Base-by-base conservation (phyloP, 2,888 invertebrate species). In the Thelaira solivaga region DNA sequence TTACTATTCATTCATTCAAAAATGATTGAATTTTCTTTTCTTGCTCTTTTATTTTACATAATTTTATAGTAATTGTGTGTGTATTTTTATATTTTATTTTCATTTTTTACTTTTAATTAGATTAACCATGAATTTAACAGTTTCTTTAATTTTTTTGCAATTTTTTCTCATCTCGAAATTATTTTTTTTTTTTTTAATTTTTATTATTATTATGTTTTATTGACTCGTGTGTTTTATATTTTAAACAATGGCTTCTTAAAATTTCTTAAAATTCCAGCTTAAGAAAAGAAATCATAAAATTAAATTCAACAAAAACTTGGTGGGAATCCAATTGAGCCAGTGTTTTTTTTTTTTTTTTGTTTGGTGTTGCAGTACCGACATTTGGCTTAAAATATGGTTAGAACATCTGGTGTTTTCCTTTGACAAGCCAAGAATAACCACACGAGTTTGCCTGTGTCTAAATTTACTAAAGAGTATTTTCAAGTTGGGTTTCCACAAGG, bases 51-150 rank as follows among this genome's bases (percentile, higher is more conserved):
- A 5, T 67, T 41, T 31, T 11, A 20, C 13, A 43, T 11, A 57
- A 51, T 65, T 47, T 29, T 51, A 53, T 53, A 55, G 51, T 53
- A 67, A 75, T 75, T 75, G 59, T 73, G 39, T 13, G 41, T 65
- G 22, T 31, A 18, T 16, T 18, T 45, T 45, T 47, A 41, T 72
- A 47, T 26, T 29, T 65, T 31, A 31, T 11, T 59, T 41, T 62
- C 29, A 31, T 22, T 61, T 61, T 45, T 53, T 29, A 36, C 22
- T 45, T 62, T 69, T 75, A 68, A 75, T 75, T 75, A 68, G 67
- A 75, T 75, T 68, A 75, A 68, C 67, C 67, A 61, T 67, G 67
- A 74, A 49, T 53, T 64, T 72, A 45, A 55, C 72, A 72, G 72
- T 72, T 62, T 62, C 34, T 34, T 55, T 55, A n/a, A n/a, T 39